Base-by-base conservation (phyloP, 2,797 vertebrate species). In the Spinus pinus region DNA sequence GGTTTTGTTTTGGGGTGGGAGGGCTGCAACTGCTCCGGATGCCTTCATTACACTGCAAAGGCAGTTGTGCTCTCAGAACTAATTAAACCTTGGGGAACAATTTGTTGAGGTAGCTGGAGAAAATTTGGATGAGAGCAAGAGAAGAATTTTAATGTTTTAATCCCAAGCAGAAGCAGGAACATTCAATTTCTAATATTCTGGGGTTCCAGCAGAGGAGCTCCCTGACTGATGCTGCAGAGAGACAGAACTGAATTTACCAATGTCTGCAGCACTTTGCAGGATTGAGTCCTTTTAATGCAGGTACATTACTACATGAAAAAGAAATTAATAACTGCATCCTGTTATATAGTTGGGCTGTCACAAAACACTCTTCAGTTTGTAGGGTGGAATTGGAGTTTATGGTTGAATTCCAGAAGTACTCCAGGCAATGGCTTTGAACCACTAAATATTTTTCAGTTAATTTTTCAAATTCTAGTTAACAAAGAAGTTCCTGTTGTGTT, bases 81-180 rank as follows among this genome's bases (percentile, higher is more conserved):
- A 95, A 94, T 96, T 89, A 93, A 94, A 66, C 83, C 79, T 79
- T 6, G 2, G 94, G 82, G 86, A 93, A 62, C 46, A 88, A 75
- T 86, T 70, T 88, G 61, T 70, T 85, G 57, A 92, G 71, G 69
- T 78, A 74, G 72, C 35, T 62, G 60, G 41, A 74, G 54, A 91
- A 82, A 92, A 90, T 50, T 3, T 37, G 31, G 33, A 89, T 14
- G 42, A 88, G 37, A 78, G 33, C 39, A 81, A 62, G 85, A 92
- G 28, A 65, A 20, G 17, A 87, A 88, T 95, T 80, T 81, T 79
- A 70, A 57, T 78, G 13, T 70, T 88, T 71, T 65, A 70, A 71
- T 62, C 42, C 64, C 53, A 64, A 75, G 19, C 7, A 94, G 57
- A 37, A 37, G 37, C 37, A 37, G 37, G 42, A 93, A 44, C 44